A percentile compares a stretch with the other conserved stretches of the same genome.
These are phyloP conservation scores for Brachionus manjavacas DNA, from an alignment of 1,140 invertebrate genomes.

Conservation along the genomic window DNA sequence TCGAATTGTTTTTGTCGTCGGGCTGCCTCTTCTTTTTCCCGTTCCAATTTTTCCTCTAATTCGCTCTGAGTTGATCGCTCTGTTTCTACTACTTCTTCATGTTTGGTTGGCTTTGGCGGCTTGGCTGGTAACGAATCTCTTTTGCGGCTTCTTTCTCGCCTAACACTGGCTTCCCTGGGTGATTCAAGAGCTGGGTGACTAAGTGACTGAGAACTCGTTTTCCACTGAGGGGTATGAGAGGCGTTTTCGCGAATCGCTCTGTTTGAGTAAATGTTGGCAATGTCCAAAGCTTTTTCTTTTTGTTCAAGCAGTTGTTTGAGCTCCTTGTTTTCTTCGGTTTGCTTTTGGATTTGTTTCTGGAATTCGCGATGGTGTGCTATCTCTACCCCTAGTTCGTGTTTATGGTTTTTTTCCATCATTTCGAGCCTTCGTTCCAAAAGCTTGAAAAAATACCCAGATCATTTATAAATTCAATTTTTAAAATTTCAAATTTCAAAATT, in stretches of 20 bases:
- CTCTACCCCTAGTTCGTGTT: conserved; percentile 23
- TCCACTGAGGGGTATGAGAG: background rate
- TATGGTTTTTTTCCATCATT: conserved; percentile 40
- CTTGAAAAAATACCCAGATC: background rate
- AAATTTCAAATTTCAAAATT: no score
- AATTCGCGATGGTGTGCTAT: conserved; percentile 26
- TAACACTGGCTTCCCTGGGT: background rate
- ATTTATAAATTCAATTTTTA: background rate
- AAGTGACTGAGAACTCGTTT: conserved; percentile 5
- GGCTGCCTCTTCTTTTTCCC: conserved; percentile 1
- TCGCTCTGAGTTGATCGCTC: background rate
- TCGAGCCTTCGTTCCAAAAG: conserved; percentile 5
- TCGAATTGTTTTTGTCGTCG: background rate
- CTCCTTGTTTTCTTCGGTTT: conserved; percentile 22
- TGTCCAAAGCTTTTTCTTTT: conserved; percentile 34
- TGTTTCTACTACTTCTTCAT: background rate
- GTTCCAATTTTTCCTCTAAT: background rate
- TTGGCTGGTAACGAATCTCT: background rate
- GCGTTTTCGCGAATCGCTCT: background rate
- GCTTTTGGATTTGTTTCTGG: conserved; percentile 32
- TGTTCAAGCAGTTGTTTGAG: background rate
- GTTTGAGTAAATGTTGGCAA: conserved; percentile 31
- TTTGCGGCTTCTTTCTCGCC: conserved; percentile 11
- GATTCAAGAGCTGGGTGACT: background rate
- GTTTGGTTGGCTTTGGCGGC: background rate